These are phyloP conservation scores for Drosophila prolongata DNA, from an alignment of 2,888 invertebrate species.

Conservation along the genomic window DNA sequence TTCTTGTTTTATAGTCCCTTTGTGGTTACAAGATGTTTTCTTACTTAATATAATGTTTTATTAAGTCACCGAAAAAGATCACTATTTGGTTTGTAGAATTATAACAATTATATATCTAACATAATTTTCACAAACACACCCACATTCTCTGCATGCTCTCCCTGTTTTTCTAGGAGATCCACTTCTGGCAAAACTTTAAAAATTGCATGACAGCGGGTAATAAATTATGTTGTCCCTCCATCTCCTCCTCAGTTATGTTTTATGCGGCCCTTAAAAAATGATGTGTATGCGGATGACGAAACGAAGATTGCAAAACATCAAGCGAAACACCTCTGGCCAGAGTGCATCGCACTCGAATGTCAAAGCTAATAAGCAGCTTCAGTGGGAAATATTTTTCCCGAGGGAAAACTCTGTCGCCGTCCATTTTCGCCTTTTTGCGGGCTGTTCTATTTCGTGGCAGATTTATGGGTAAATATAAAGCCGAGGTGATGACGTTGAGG, in stretches of 20 bases:
- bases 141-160: neutral
- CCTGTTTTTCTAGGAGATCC: neutral
- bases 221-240: constrained; percentile 28
- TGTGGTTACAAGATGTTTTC: no score
- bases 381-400: constrained; percentile 21
- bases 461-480: constrained; percentile 69
- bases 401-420: constrained; percentile 27
- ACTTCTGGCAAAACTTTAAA: constrained; percentile 18
- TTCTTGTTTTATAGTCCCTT: no score
- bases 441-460: constrained; percentile 60
- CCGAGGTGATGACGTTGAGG: constrained; percentile 47
- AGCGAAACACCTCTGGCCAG: constrained; percentile 34
- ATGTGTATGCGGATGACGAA: constrained; percentile 28
- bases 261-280: constrained; percentile 26
- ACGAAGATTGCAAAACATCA: constrained; percentile 41
- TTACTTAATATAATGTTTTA: no score
- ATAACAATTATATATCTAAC: neutral
- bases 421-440: constrained; percentile 1
- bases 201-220: constrained; percentile 17
- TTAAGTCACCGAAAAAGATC: no score
- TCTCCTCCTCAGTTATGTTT: constrained; percentile 2
- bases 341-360: constrained; percentile 43
- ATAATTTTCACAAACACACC: no score
- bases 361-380: constrained; percentile 69
- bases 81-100: no score